Evolutionary conservation across 2,888 invertebrate genomes (phyloP), one percentile per base, ranked within the genome.

Genomic region (Xylophagus ater): DNA sequence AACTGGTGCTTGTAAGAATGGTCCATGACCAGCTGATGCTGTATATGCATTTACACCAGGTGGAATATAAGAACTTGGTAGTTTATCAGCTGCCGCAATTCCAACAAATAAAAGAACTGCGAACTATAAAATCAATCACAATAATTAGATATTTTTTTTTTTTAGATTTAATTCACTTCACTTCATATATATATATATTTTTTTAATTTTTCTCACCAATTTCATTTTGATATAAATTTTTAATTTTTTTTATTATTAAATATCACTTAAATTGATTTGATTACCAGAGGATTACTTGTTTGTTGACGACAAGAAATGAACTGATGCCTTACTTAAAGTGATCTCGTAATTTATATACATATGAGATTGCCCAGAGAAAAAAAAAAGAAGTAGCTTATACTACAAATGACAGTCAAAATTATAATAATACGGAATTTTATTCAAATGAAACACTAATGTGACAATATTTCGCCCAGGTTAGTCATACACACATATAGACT

Each of bases 21-120:
- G 44, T n/a, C 45, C 47, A 30, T 48, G 47, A 35, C 51, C 50
- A 26, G 50, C 50, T 18, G 50, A 41, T 10, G 49, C 49, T n/a
- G n/a, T n/a, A n/a, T n/a, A n/a, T 33, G 47, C 51, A 14, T 42
- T 50, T 7, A 54, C 53, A 35, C 60, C 61, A 19, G 47, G 47
- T 43, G 62, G 44, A 41, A 64, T 59, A 15, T 47, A 47, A n/a
- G 55, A 55, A 20, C 51, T 53, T 2, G 55, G 47, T 4, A 57
- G 51, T 34, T 55, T 53, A 15, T 47, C 52, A 1, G 59, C 57
- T 12, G 50, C 49, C 23, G 51, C 34, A 15, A 51, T 45, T 41
- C 49, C 51, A 40, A 51, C 44, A 23, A 54, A 44, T 20, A 51
- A 10, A 13, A 43, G 41, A 34, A 41, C 20, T 47, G 13, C 37